phyloP scores from a whole-genome alignment of 2,888 invertebrate genomes.

The Spodoptera littoralis region DNA sequence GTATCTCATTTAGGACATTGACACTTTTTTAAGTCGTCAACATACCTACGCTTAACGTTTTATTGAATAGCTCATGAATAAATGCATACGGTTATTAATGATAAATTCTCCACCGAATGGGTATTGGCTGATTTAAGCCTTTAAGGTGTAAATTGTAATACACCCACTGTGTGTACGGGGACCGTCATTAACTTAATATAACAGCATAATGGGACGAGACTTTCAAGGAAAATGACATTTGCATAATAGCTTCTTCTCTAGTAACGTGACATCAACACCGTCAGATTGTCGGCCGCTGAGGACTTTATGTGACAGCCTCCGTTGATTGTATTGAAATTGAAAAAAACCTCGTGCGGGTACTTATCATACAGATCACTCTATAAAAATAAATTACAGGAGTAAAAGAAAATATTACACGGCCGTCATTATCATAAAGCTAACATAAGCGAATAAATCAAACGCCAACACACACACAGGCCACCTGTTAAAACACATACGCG shows the following conservation, averaged over 20 bases:
- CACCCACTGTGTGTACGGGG: constrained; percentile 14
- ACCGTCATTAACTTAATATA: constrained; percentile 32
- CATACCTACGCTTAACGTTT: constrained; percentile 38
- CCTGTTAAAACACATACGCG: constrained; percentile 59
- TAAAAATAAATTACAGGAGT: constrained; percentile 63
- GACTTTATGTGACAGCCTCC: constrained; percentile 51
- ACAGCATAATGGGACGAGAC: constrained; percentile 20
- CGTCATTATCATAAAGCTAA: constrained; percentile 68
- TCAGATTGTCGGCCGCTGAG: constrained; percentile 28
- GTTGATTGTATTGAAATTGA: constrained; percentile 59
- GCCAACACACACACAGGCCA: constrained; percentile 55
- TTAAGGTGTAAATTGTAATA: constrained; percentile 43
- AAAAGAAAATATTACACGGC: constrained; percentile 64
- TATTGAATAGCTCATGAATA: constrained; percentile 47
- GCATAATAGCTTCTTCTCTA: constrained; percentile 33
- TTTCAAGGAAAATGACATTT: constrained; percentile 42
- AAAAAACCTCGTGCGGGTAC: constrained; percentile 64
- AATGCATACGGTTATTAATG: constrained; percentile 47
- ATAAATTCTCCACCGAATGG: constrained; percentile 41
- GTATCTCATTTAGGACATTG: constrained; percentile 53
- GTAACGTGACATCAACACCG: constrained; percentile 13
- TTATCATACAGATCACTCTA: constrained; percentile 67
- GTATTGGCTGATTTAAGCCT: constrained; percentile 40
- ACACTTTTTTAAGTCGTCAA: constrained; percentile 45
- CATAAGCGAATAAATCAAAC: constrained; percentile 72